Percentiles rank a stretch among this genome's conserved stretches.
Evolutionary conservation across 2,113 vertebrate species (phyloP).

Genomic region (Pampusana beccarii): DNA sequence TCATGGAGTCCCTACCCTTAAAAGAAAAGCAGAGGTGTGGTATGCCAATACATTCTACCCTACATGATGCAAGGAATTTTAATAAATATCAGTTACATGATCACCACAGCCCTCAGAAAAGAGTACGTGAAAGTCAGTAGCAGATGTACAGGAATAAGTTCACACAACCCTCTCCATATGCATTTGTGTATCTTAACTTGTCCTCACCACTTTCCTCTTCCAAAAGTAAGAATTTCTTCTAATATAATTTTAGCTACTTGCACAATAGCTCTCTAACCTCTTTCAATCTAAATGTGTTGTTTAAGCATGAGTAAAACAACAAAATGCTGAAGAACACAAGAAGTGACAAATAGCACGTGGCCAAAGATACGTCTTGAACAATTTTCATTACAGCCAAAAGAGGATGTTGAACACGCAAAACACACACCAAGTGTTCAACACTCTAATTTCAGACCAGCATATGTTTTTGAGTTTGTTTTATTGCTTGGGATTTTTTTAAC

Average conservation of each 20-base stretch:
- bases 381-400: neutral
- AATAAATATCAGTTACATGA: neutral
- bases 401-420: neutral
- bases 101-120: neutral
- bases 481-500: neutral
- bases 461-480: fast-evolving
- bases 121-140: neutral
- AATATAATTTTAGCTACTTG: neutral
- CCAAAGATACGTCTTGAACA: neutral
- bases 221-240: neutral
- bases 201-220: neutral
- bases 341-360: fast-evolving
- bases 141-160: neutral
- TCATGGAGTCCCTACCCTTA: neutral
- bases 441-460: fast-evolving
- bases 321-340: neutral
- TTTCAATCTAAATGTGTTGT: neutral
- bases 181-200: neutral
- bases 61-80: neutral
- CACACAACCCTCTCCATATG: fast-evolving
- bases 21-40: neutral
- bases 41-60: fast-evolving
- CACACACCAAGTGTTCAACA: fast-evolving
- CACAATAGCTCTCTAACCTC: neutral
- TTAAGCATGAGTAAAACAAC: neutral